Percentiles rank a stretch among this genome's conserved stretches.
These are phyloP conservation scores for Cyrtodaria siliqua DNA, from an alignment of 2,888 invertebrate genomes.

Conservation along the genomic window DNA sequence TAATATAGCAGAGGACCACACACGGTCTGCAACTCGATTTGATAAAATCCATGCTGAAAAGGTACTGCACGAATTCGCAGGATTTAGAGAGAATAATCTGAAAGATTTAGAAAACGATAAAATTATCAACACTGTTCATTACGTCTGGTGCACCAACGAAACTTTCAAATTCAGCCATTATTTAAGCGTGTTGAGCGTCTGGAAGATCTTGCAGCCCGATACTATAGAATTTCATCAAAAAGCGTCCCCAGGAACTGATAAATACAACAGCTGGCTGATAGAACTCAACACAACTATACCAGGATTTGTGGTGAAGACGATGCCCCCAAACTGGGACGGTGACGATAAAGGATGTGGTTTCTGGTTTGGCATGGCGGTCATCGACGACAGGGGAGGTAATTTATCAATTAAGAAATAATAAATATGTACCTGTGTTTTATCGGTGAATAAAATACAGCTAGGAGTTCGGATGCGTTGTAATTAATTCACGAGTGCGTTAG, in stretches of 20 bases:
- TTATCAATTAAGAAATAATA: too few species aligned
- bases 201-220: constrained; percentile 78
- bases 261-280: constrained; percentile 78
- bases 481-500: too few species aligned
- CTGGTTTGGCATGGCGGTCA: constrained; percentile 63
- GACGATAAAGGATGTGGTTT: constrained; percentile 59
- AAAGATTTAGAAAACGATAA: constrained; percentile 49
- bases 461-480: too few species aligned
- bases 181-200: constrained; percentile 79
- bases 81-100: constrained; percentile 26
- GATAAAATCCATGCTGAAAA: constrained; percentile 31
- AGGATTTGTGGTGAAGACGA: constrained; percentile 58
- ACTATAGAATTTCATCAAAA: constrained; percentile 74
- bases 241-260: constrained; percentile 50
- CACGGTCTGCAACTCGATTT: not conserved
- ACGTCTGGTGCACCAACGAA: constrained; percentile 78
- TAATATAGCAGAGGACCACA: not conserved
- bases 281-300: constrained; percentile 74
- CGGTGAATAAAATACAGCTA: too few species aligned
- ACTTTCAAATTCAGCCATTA: constrained; percentile 80
- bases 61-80: constrained; percentile 49
- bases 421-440: too few species aligned
- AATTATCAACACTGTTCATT: constrained; percentile 73
- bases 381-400: constrained; percentile 76
- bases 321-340: constrained; percentile 66